Evolutionary conservation across 2,797 vertebrate genomes (phyloP), one percentile per base, ranked within the genome.

Genomic region (Toxotes lorentzi): DNA sequence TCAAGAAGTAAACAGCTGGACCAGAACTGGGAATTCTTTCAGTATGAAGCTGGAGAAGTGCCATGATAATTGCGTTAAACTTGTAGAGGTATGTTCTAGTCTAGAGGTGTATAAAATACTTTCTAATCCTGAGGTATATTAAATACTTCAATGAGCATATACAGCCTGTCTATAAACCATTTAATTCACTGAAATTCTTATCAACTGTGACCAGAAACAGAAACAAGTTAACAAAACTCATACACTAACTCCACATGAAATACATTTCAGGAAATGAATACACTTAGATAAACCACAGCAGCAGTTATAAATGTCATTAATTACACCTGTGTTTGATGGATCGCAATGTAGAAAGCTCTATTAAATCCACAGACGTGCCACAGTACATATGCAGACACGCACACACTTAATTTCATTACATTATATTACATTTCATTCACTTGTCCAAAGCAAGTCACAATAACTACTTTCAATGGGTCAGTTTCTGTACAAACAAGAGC

Each of bases 401-500:
- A 19, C 24, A 32, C 23, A 70, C 19, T 30, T 67, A 19, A 48
- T 66, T 6, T 16, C 19, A 45, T 75, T 54, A 35, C 17, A 62
- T 61, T 59, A 13, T 51, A 51, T 78, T 62, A 12, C 1, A 62
- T 53, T 45, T 63, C 0, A 56, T 62, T 73, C 16, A 23, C 67
- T 41, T 34, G 12, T 66, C 47, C 14, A 58, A 45, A 76, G 45
- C 12, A 7, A 76, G 41, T 80, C 30, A 67, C 21, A 57, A 24
- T 34, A 60, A 50, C 24, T 38, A 11, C 16, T 60, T 38, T 58
- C 14, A 78, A 2, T 30, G 27, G 27, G 27, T 30, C 27, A 30
- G n/a, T 34, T 27, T 32, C 19, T 24, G 27, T 32, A 23, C 47
- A 4, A 72, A 24, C 34, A 12, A 57, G 1, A n/a, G 38, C 24